Evolutionary conservation across 2,113 vertebrate species (phyloP).

Genomic region (Platysternon megacephalum): DNA sequence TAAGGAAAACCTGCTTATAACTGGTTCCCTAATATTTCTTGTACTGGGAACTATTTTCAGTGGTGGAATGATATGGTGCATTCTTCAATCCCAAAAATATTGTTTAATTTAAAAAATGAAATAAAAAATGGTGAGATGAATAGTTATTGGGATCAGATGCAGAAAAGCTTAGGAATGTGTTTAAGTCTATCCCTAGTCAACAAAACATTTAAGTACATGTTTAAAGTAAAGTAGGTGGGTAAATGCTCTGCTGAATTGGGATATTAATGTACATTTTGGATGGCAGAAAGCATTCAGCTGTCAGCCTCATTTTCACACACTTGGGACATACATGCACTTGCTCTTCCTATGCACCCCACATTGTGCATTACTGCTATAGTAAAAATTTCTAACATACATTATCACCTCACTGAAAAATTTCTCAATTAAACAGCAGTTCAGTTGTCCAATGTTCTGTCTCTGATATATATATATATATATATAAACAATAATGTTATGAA

Average conservation of each 20-base stretch:
- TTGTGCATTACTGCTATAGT: neutral
- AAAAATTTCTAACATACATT: neutral
- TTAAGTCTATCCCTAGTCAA: neutral
- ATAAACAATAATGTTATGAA: neutral
- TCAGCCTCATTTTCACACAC: neutral
- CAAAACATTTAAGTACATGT: rapidly evolving
- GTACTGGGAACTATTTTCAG: neutral
- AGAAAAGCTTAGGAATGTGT: neutral
- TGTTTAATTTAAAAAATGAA: slow-evolving; percentile 5
- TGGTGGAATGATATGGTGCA: neutral
- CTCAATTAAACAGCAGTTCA: neutral
- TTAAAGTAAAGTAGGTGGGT: neutral
- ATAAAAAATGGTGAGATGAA: neutral
- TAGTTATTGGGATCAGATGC: neutral
- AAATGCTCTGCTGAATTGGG: neutral
- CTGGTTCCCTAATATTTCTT: slow-evolving; percentile 27
- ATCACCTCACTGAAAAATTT: neutral
- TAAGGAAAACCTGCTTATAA: neutral
- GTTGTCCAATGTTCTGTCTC: neutral
- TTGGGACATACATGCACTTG: neutral
- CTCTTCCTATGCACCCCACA: neutral
- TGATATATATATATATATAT: neutral
- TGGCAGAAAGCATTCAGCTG: neutral
- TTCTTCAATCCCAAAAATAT: neutral
- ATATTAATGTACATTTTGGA: neutral